phyloP scores from a whole-genome alignment of 1,140 invertebrate species.

The Uloborus diversus region DNA sequence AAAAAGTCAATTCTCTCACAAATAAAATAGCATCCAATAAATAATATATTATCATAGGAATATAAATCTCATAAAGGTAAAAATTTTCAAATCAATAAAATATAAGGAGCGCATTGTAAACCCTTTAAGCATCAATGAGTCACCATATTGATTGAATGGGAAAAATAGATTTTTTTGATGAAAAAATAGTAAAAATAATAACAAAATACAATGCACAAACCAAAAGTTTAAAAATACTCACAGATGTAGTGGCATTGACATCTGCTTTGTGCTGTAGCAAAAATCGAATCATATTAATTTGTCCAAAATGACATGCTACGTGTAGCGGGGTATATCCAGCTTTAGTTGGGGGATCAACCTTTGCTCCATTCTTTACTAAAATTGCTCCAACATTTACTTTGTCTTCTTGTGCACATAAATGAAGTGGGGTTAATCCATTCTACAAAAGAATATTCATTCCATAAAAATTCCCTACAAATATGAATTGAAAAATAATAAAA shows the following conservation, averaged over 20 bases:
- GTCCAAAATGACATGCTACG: slow-evolving; percentile 99
- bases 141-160: background rate
- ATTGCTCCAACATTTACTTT: slow-evolving; percentile 91
- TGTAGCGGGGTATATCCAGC: slow-evolving; percentile 98
- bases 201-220: background rate
- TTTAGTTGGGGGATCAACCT: slow-evolving; percentile 88
- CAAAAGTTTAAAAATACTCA: slow-evolving; percentile 48
- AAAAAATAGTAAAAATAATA: background rate
- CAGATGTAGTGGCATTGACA: slow-evolving; percentile 72
- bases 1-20: background rate
- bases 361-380: slow-evolving; percentile 86
- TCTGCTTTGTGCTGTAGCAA: slow-evolving; percentile 80
- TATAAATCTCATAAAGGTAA: background rate
- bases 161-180: background rate
- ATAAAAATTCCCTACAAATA: too few species aligned
- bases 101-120: background rate
- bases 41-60: background rate
- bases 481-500: background rate
- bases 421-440: slow-evolving; percentile 90
- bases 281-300: slow-evolving; percentile 96
- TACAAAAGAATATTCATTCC: slow-evolving; percentile 62
- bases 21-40: background rate
- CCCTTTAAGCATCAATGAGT: background rate
- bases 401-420: slow-evolving; percentile 89
- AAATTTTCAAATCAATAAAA: background rate